Evolutionary conservation across 2,888 invertebrate species (phyloP).

Genomic region (Chromoteleia sp.): DNA sequence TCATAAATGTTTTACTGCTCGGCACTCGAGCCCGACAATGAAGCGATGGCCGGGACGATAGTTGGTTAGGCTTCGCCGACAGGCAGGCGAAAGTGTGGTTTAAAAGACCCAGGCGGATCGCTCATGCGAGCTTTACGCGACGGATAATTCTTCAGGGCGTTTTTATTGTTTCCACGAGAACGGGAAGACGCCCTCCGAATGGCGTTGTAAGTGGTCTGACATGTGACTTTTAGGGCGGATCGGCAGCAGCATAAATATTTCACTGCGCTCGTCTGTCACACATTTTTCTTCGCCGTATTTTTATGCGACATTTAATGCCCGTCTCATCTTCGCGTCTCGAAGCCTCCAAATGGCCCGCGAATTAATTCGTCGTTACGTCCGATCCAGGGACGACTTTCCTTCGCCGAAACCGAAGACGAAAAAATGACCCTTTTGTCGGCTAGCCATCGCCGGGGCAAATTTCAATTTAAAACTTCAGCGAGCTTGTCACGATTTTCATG

Average conservation of each 20-base stretch:
- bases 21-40: slow-evolving; percentile 59
- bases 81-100: slow-evolving; percentile 59
- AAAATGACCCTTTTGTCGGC: not conserved
- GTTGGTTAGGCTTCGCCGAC: slow-evolving; percentile 3
- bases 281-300: slow-evolving; percentile 47
- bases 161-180: slow-evolving; percentile 77
- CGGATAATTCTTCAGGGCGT: slow-evolving; percentile 77
- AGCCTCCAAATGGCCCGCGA: not conserved
- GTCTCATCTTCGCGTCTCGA: not conserved
- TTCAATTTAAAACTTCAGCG: slow-evolving; percentile 82
- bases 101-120: slow-evolving; percentile 63
- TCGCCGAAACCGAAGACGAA: slow-evolving; percentile 1
- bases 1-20: slow-evolving; percentile 81
- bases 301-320: slow-evolving; percentile 35
- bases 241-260: slow-evolving; percentile 71
- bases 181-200: slow-evolving; percentile 70
- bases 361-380: slow-evolving; percentile 39
- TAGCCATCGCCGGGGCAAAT: slow-evolving; percentile 71
- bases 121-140: slow-evolving; percentile 74
- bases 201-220: slow-evolving; percentile 71
- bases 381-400: slow-evolving; percentile 6
- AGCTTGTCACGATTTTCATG: slow-evolving; percentile 82
- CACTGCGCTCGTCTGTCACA: slow-evolving; percentile 41
- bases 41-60: slow-evolving; percentile 27
- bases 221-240: slow-evolving; percentile 71